These are phyloP conservation scores for Trissoscelio sp. DNA, from an alignment of 2,888 invertebrate genomes.

Conservation along the genomic window DNA sequence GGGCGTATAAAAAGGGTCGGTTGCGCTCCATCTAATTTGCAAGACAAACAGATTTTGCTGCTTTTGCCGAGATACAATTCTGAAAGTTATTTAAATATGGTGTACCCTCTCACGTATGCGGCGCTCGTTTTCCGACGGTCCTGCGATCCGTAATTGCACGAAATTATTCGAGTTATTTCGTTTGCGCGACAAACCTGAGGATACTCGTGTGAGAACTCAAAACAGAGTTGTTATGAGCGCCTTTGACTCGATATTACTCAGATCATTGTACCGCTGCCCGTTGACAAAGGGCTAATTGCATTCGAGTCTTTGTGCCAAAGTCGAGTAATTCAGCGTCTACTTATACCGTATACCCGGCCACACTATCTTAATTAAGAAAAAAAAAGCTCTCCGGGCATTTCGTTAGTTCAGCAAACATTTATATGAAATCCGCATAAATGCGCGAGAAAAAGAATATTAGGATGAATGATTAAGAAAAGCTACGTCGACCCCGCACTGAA, in stretches of 20 bases:
- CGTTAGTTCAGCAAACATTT: slow-evolving; percentile 44
- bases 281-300: slow-evolving; percentile 53
- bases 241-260: slow-evolving; percentile 61
- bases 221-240: slow-evolving; percentile 57
- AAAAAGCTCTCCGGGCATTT: slow-evolving; percentile 40
- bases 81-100: slow-evolving; percentile 61
- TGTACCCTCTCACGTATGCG: slow-evolving; percentile 45
- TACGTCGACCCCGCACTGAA: neutral
- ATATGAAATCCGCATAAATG: slow-evolving; percentile 40
- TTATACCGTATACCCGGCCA: slow-evolving; percentile 27
- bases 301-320: slow-evolving; percentile 35
- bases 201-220: slow-evolving; percentile 48
- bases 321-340: slow-evolving; percentile 40
- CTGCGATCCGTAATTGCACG: slow-evolving; percentile 57
- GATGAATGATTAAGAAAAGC: slow-evolving; percentile 26
- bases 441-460: slow-evolving; percentile 3
- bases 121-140: slow-evolving; percentile 46
- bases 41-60: slow-evolving; percentile 58
- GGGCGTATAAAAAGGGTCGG: slow-evolving; percentile 26
- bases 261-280: slow-evolving; percentile 52
- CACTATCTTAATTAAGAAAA: slow-evolving; percentile 56
- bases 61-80: slow-evolving; percentile 46
- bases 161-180: slow-evolving; percentile 63
- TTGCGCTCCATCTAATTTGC: slow-evolving; percentile 56
- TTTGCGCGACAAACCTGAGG: slow-evolving; percentile 41